Percentiles rank a stretch among this genome's conserved stretches.
phyloP scores from a whole-genome alignment of 2,888 invertebrate species.

The Unio pictorum region DNA sequence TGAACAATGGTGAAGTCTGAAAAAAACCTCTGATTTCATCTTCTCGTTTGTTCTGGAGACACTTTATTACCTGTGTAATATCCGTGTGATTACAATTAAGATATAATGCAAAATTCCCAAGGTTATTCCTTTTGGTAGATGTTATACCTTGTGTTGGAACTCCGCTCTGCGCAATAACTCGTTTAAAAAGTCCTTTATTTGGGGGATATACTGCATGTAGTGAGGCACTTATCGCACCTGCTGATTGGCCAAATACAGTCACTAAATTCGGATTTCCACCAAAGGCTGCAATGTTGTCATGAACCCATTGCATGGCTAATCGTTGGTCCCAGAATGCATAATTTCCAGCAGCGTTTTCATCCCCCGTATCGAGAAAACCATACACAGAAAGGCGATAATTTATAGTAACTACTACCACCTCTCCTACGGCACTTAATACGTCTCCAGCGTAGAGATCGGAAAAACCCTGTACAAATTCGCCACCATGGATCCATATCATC shows the following conservation, averaged over 20 bases:
- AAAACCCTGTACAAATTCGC: constrained; percentile 2
- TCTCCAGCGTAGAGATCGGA: neutral
- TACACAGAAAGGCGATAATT: constrained; percentile 9
- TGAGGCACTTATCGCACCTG: constrained; percentile 8
- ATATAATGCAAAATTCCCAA: neutral
- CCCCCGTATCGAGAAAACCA: constrained; percentile 6
- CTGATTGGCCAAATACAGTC: constrained; percentile 16
- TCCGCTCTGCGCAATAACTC: constrained; percentile 12
- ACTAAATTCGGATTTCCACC: constrained; percentile 12
- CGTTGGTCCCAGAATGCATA: constrained; percentile 13
- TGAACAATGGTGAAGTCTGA: no score
- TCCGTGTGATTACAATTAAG: constrained; percentile 6
- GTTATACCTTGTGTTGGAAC: neutral
- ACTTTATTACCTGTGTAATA: neutral
- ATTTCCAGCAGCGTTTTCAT: constrained; percentile 4
- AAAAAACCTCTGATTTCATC: neutral
- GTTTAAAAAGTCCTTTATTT: constrained; percentile 9
- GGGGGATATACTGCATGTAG: constrained; percentile 5
- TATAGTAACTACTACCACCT: constrained; percentile 11
- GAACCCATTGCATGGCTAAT: constrained; percentile 10
- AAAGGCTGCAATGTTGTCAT: constrained; percentile 11
- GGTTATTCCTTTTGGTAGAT: no score
- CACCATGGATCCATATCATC: constrained; percentile 14
- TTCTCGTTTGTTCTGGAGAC: neutral
- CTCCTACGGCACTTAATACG: constrained; percentile 1